These are phyloP conservation scores for Spodoptera frugiperda DNA, from an alignment of 1,140 invertebrate genomes.

Conservation along the genomic window DNA sequence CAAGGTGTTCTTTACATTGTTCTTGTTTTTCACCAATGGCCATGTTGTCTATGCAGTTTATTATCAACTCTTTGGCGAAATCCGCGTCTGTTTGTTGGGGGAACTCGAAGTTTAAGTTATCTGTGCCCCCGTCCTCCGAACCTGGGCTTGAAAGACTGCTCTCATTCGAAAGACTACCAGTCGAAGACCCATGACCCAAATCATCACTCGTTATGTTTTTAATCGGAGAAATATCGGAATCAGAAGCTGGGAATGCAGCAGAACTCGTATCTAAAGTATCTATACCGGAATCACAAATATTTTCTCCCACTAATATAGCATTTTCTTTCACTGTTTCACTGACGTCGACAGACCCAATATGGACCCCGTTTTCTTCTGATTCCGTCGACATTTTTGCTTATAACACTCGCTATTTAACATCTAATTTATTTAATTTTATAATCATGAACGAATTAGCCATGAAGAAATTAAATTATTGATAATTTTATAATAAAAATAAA, in stretches of 20 bases:
- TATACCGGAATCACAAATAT: slow-evolving; percentile 69
- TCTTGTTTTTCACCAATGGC: slow-evolving; percentile 3
- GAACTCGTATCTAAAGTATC: slow-evolving; percentile 63
- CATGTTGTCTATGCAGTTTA: slow-evolving; percentile 30
- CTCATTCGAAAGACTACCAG: slow-evolving; percentile 31
- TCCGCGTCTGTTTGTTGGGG: slow-evolving; percentile 4
- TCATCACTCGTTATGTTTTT: slow-evolving; percentile 46
- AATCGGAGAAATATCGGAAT: slow-evolving; percentile 60
- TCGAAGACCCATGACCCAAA: background rate
- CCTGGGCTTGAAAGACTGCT: slow-evolving; percentile 46
- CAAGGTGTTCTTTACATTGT: background rate
- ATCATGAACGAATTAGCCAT: slow-evolving; percentile 61
- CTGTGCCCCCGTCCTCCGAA: slow-evolving; percentile 13
- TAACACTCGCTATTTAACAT: slow-evolving; percentile 51
- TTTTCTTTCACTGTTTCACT: slow-evolving; percentile 64
- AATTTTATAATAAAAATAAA: slow-evolving; percentile 74
- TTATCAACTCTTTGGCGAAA: slow-evolving; percentile 46
- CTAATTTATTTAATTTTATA: slow-evolving; percentile 52
- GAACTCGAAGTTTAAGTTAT: slow-evolving; percentile 19
- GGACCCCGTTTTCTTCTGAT: slow-evolving; percentile 50
- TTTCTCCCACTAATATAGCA: slow-evolving; percentile 54
- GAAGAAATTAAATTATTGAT: slow-evolving; percentile 59
- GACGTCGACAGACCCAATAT: slow-evolving; percentile 71
- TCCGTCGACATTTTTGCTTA: slow-evolving; percentile 67
- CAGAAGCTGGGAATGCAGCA: slow-evolving; percentile 56